Percentiles rank a stretch among this genome's conserved stretches.
Conservation (phyloP, 2,113 vertebrate species). For the Peromyscus californicus region DNA sequence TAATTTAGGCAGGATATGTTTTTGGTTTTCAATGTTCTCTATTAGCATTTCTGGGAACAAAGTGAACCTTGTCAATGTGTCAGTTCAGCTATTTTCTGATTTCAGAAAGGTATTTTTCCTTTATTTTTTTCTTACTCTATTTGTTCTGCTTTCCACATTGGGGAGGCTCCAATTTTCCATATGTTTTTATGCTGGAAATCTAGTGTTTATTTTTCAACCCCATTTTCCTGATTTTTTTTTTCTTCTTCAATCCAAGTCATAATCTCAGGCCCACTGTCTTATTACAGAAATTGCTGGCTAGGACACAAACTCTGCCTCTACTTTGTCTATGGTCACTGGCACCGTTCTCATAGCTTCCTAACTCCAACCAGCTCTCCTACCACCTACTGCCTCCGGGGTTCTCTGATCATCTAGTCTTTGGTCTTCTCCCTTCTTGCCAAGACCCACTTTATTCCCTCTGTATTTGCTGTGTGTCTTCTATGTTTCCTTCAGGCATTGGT, state of each 20-base stretch:
- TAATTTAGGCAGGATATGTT: constrained; percentile 55
- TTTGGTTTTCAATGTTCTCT: constrained; percentile 66
- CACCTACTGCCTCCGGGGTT: background rate
- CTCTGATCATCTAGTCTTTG: background rate
- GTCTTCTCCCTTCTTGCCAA: background rate
- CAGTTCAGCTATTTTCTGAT: constrained; percentile 66
- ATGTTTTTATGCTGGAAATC: constrained; percentile 3
- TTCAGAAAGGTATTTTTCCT: constrained; percentile 61
- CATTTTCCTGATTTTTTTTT: background rate
- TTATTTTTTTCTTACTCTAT: constrained; percentile 2
- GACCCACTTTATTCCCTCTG: background rate
- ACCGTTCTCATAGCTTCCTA: background rate
- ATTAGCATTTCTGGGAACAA: constrained; percentile 58
- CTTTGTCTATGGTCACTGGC: fast-evolving
- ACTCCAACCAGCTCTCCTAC: background rate
- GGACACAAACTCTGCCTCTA: background rate
- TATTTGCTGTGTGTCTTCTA: background rate
- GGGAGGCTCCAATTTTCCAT: constrained; percentile 29
- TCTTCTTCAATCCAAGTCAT: background rate
- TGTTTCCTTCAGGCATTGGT: background rate
- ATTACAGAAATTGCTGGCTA: background rate
- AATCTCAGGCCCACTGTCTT: background rate
- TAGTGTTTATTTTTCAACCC: background rate
- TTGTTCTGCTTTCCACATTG: constrained; percentile 70
- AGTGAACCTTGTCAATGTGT: constrained; percentile 55